Evolutionary conservation across 2,888 invertebrate species (phyloP).

Genomic region (Dromius quadrimaculatus): DNA sequence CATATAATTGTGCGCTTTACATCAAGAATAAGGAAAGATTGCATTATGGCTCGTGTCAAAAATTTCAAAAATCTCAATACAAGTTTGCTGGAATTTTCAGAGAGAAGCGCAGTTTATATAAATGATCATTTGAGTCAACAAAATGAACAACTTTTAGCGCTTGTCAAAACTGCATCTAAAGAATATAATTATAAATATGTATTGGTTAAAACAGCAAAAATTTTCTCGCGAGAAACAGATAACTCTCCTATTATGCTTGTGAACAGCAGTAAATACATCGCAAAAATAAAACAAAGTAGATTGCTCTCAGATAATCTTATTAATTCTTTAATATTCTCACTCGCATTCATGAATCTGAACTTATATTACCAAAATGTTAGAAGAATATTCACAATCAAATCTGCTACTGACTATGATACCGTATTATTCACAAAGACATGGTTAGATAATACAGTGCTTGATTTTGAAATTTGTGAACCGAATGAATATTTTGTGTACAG

Average conservation of each 20-base stretch:
- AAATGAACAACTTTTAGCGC: background rate
- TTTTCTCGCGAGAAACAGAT: background rate
- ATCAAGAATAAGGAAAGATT: background rate
- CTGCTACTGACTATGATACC: too few species aligned
- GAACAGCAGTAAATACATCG: background rate
- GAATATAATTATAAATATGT: background rate
- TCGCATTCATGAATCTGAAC: background rate
- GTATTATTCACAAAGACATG: too few species aligned
- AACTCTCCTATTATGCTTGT: background rate
- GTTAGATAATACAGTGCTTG: too few species aligned
- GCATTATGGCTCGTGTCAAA: background rate
- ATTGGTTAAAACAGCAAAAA: background rate
- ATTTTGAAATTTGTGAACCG: too few species aligned
- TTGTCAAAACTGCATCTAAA: background rate
- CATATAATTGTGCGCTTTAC: background rate
- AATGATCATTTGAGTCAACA: background rate
- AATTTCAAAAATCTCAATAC: background rate
- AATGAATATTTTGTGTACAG: too few species aligned
- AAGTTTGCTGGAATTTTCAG: background rate
- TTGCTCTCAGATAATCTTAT: too few species aligned
- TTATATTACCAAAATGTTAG: background rate
- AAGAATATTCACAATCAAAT: too few species aligned
- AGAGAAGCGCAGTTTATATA: background rate
- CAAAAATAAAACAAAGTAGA: background rate
- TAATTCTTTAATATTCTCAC: background rate